Evolutionary conservation across 2,888 invertebrate species (phyloP).

Genomic region (Chydorus sphaericus): DNA sequence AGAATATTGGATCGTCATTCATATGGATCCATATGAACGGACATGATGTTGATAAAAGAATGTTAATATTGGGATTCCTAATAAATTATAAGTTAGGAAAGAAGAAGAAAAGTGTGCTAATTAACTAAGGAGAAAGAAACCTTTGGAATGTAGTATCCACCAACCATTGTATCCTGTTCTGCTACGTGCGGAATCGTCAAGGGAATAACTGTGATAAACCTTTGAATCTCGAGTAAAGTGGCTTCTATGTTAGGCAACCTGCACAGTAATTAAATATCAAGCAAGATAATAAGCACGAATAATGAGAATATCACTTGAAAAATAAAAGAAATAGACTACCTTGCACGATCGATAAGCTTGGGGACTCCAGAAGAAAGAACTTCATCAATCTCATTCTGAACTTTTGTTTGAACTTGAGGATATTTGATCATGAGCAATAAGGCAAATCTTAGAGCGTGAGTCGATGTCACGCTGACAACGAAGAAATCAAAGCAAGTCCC

Average conservation of each 20-base stretch:
- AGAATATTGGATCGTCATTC: too few relatives aligned
- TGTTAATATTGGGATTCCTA: too few relatives aligned
- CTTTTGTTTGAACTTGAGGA: constrained; percentile 22
- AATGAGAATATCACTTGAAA: background rate
- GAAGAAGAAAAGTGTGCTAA: too few relatives aligned
- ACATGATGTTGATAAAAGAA: constrained; percentile 37
- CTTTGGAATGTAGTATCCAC: constrained; percentile 39
- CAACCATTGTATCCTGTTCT: constrained; percentile 36
- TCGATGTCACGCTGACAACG: constrained; percentile 24
- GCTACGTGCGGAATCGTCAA: constrained; percentile 37
- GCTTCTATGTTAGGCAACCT: constrained; percentile 41
- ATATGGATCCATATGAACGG: constrained; percentile 42
- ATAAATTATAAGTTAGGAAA: too few relatives aligned
- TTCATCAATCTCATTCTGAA: constrained; percentile 25
- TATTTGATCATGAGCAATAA: constrained; percentile 24
- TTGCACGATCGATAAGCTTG: constrained; percentile 20
- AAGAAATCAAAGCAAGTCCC: constrained; percentile 22
- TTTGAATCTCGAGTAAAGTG: constrained; percentile 36
- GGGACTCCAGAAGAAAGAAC: constrained; percentile 22
- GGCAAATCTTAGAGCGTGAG: constrained; percentile 22
- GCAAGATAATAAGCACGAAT: too few relatives aligned
- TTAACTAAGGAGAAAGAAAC: too few relatives aligned
- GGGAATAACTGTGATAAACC: constrained; percentile 34
- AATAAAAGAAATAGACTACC: constrained; percentile 14
- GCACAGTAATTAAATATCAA: too few relatives aligned